Percentiles rank a stretch among this genome's conserved stretches.
Evolutionary conservation across 2,113 vertebrate species (phyloP).

Genomic region (Cyphomyrus discorhynchus): DNA sequence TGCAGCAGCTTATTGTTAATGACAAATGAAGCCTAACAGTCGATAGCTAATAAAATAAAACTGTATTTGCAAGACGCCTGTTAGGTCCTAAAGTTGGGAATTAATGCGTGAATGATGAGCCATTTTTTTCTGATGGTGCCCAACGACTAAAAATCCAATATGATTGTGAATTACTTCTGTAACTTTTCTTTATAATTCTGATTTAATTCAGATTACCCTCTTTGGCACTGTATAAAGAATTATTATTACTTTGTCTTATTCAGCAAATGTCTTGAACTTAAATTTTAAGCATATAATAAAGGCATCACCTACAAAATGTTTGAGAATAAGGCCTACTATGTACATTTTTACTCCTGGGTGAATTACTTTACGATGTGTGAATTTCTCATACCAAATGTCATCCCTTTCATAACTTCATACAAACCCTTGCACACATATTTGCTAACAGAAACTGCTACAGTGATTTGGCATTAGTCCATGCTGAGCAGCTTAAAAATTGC

Average conservation of each 20-base stretch:
- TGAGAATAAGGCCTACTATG: background rate
- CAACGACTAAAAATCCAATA: background rate
- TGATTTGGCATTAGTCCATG: background rate
- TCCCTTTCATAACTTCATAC: background rate
- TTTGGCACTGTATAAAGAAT: background rate
- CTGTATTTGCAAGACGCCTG: background rate
- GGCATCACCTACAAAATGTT: background rate
- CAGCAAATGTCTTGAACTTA: background rate
- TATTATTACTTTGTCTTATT: background rate
- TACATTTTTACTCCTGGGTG: background rate
- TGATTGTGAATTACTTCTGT: background rate
- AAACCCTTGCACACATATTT: background rate
- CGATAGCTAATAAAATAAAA: background rate
- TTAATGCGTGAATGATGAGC: background rate
- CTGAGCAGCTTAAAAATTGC: background rate
- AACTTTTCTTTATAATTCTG: background rate
- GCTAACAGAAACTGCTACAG: background rate
- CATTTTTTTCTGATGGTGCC: background rate
- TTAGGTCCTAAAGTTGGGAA: background rate
- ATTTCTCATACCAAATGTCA: background rate
- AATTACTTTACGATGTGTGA: background rate
- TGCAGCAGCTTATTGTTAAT: background rate
- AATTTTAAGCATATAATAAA: background rate
- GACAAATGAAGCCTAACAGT: background rate
- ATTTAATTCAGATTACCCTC: background rate